Evolutionary conservation across 2,113 vertebrate species (phyloP).

Genomic region (Turnix velox): DNA sequence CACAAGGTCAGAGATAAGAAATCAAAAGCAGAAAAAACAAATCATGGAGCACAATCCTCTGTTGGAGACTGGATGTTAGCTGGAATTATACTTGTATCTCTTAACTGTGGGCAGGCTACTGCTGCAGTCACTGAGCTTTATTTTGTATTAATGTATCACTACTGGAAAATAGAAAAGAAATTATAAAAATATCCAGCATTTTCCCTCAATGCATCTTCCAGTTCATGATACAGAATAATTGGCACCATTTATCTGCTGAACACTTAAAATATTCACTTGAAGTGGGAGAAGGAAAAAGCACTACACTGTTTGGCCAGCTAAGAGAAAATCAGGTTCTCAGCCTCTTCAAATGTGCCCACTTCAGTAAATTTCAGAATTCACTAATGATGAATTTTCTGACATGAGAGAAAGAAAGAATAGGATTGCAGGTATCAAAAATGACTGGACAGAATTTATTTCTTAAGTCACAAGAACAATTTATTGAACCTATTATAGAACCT

Average conservation of each 20-base stretch:
- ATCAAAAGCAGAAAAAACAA: neutral
- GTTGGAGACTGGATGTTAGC: neutral
- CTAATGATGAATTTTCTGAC: neutral
- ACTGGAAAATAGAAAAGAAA: neutral
- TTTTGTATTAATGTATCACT: neutral
- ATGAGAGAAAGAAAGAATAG: neutral
- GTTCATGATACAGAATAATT: neutral
- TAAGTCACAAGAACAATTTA: neutral
- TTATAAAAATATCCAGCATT: neutral
- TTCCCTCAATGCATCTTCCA: neutral
- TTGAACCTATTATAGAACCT: neutral
- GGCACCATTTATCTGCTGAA: conserved; percentile 12
- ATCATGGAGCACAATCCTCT: neutral
- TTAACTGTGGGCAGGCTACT: neutral
- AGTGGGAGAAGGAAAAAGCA: neutral
- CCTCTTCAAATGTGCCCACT: neutral
- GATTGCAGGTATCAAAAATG: neutral
- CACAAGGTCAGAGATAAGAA: neutral
- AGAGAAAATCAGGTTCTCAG: neutral
- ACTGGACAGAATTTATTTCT: neutral
- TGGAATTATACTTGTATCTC: neutral
- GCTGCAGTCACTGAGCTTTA: neutral
- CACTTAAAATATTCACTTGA: neutral
- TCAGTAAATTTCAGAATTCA: neutral
- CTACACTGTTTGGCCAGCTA: neutral